Evolutionary conservation across 2,888 invertebrate species (phyloP).

Genomic region (Cryptops parisi): DNA sequence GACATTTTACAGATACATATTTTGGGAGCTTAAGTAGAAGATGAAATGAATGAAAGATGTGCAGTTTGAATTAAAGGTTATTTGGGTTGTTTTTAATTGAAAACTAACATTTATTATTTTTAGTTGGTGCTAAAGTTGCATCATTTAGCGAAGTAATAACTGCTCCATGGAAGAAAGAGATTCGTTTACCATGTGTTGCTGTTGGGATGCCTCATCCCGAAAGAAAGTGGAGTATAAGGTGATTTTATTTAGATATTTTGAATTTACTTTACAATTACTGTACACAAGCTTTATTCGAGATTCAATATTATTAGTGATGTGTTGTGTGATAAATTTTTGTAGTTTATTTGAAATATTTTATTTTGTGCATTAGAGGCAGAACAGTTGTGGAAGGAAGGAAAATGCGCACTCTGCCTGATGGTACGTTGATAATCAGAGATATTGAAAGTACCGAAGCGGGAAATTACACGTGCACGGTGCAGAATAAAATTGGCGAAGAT

Average conservation of each 20-base stretch:
- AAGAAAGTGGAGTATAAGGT: conserved; percentile 16
- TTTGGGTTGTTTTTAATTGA: no score
- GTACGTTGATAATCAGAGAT: conserved; percentile 76
- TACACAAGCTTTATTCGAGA: background rate
- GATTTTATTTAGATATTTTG: background rate
- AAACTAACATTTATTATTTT: no score
- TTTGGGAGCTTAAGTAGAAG: no score
- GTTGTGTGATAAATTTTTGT: no score
- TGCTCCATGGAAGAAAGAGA: conserved; percentile 15
- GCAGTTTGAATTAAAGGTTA: no score
- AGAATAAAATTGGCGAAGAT: conserved; percentile 83
- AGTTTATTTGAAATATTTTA: no score
- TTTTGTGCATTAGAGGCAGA: conserved; percentile 1
- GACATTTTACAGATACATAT: no score
- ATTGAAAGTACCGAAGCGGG: conserved; percentile 81
- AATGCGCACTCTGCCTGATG: conserved; percentile 71
- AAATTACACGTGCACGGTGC: conserved; percentile 84
- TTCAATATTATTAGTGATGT: conserved; percentile 7
- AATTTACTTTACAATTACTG: background rate
- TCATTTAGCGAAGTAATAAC: conserved; percentile 16
- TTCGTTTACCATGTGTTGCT: conserved; percentile 14
- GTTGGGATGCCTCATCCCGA: conserved; percentile 16
- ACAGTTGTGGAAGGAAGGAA: background rate
- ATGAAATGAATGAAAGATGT: no score
- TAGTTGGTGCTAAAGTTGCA: conserved; percentile 16